These are phyloP conservation scores for Meloe dianella DNA, from an alignment of 2,888 invertebrate genomes.

Conservation along the genomic window DNA sequence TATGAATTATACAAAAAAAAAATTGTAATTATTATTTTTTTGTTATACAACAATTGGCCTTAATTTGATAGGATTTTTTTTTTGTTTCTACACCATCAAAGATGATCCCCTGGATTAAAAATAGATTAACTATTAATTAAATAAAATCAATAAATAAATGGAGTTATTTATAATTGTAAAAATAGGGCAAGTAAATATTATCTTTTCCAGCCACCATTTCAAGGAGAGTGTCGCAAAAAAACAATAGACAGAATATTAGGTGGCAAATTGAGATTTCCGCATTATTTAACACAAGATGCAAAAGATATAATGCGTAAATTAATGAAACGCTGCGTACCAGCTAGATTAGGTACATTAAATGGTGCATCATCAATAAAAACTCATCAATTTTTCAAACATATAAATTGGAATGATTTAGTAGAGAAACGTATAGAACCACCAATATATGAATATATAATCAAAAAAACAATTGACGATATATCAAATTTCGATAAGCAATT, in stretches of 20 bases:
- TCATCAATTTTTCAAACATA: constrained; percentile 94
- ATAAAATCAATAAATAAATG: background rate
- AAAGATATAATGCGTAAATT: constrained; percentile 90
- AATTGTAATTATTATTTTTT: background rate
- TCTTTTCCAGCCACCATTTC: constrained; percentile 87
- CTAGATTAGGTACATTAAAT: constrained; percentile 85
- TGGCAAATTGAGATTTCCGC: constrained; percentile 92
- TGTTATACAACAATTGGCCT: background rate
- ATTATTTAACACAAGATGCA: constrained; percentile 94
- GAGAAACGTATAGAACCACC: constrained; percentile 91
- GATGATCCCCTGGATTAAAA: background rate
- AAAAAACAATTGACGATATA: constrained; percentile 76
- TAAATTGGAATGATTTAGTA: constrained; percentile 94
- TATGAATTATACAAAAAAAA: too few species aligned
- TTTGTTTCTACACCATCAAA: background rate
- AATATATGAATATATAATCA: constrained; percentile 59
- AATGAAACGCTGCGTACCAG: constrained; percentile 81
- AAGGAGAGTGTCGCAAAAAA: constrained; percentile 95
- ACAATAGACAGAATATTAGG: constrained; percentile 98
- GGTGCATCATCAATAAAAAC: constrained; percentile 89
- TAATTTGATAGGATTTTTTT: background rate
- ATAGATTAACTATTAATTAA: background rate
- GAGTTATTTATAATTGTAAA: background rate
- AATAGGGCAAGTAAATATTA: background rate
- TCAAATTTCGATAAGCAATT: constrained; percentile 99